Conservation (phyloP, 1,140 invertebrate species). For the Euwallacea fornicatus region DNA sequence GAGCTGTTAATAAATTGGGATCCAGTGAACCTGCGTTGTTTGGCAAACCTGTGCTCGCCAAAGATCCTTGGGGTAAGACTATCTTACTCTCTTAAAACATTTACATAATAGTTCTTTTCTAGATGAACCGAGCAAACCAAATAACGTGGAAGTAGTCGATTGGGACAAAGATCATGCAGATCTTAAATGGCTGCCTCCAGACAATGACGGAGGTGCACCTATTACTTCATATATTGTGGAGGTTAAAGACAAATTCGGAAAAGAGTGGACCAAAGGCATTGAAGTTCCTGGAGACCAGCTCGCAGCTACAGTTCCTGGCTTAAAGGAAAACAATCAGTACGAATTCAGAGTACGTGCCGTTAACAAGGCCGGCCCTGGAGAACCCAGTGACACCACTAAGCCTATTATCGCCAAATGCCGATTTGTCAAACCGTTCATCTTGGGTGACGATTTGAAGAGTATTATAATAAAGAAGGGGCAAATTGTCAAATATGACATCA, state of each 20-base stretch:
- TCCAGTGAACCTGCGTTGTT: constrained; percentile 86
- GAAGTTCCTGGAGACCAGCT: constrained; percentile 77
- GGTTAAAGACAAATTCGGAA: constrained; percentile 90
- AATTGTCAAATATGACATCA: constrained; percentile 89
- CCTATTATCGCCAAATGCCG: constrained; percentile 93
- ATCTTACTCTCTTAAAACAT: not conserved
- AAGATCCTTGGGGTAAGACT: constrained; percentile 92
- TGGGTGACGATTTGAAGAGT: constrained; percentile 82
- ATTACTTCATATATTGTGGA: constrained; percentile 93
- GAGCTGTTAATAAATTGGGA: constrained; percentile 90
- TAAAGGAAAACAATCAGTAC: constrained; percentile 94
- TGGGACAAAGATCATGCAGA: constrained; percentile 97
- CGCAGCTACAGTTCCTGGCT: constrained; percentile 77
- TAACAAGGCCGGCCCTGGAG: constrained; percentile 93
- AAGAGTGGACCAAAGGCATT: constrained; percentile 83
- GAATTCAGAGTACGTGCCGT: constrained; percentile 95
- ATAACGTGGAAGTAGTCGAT: constrained; percentile 85
- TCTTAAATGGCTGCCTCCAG: constrained; percentile 87
- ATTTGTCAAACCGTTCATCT: constrained; percentile 92
- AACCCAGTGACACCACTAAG: constrained; percentile 92
- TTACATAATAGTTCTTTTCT: constrained; percentile 6
- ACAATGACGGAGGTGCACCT: constrained; percentile 90
- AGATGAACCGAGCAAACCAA: constrained; percentile 92
- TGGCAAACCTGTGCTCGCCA: constrained; percentile 84
- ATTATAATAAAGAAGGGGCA: constrained; percentile 93